phyloP scores from a whole-genome alignment of 2,888 invertebrate genomes.

The Dexiosoma caninum region DNA sequence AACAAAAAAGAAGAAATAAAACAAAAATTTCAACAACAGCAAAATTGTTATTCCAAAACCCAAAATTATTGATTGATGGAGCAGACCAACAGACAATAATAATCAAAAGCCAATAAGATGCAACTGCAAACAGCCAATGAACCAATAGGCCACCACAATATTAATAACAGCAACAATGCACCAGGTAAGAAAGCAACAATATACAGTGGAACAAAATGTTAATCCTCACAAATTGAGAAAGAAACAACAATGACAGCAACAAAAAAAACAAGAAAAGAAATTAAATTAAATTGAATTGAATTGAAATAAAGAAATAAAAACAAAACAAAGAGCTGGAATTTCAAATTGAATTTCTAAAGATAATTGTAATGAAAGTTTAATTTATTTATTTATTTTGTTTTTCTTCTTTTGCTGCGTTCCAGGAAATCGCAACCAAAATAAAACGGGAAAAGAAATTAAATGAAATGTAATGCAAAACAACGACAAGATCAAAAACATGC shows the following conservation, averaged over 20 bases:
- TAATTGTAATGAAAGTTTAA: slow-evolving; percentile 49
- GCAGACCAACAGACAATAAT: background rate
- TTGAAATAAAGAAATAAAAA: background rate
- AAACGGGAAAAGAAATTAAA: slow-evolving; percentile 11
- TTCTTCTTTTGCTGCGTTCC: background rate
- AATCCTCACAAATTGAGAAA: slow-evolving; percentile 35
- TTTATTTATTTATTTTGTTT: too few relatives aligned
- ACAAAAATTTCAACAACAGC: slow-evolving; percentile 3
- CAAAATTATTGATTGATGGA: slow-evolving; percentile 15
- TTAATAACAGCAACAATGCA: slow-evolving; percentile 1
- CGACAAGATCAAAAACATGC: slow-evolving; percentile 2
- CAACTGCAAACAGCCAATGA: slow-evolving; percentile 24
- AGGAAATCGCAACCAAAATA: slow-evolving; percentile 22
- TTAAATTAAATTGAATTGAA: slow-evolving; percentile 9
- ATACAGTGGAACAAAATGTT: slow-evolving; percentile 34
- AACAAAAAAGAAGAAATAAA: too few relatives aligned
- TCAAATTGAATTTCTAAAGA: slow-evolving; percentile 47
- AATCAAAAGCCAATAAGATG: slow-evolving; percentile 3
- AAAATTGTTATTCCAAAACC: slow-evolving; percentile 3
- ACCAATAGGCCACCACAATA: slow-evolving; percentile 17
- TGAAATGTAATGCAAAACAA: background rate
- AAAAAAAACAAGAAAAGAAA: slow-evolving; percentile 10
- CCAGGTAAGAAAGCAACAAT: background rate
- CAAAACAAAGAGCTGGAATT: slow-evolving; percentile 12
- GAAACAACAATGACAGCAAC: background rate